Evolutionary conservation across 2,888 invertebrate genomes (phyloP), one percentile per base, ranked within the genome.

Genomic region (Abrostola triplasia): DNA sequence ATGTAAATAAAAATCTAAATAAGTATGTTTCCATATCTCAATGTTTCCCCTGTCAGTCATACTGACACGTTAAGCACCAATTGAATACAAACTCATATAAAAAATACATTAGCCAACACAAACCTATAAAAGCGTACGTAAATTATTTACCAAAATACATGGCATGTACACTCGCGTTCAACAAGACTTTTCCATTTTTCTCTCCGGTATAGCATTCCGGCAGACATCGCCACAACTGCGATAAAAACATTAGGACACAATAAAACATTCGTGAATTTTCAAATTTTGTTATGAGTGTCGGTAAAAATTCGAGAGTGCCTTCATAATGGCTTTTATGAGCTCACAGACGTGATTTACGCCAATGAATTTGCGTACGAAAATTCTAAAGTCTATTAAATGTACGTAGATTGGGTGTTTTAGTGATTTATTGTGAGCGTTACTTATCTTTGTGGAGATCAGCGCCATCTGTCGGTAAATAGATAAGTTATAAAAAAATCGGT

Each of bases 101-200:
- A 59, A 64, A 64, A 24, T 59, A 72, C 73, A 73, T 73, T 58
- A 64, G 44, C 59, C 6, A 11, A 11, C 40, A 57, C 35, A 65
- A 60, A 59, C 48, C 48, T 67, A 58, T 68, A 69, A 61, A 71
- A 63, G 37, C 55, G 54, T 63, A 58, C 36, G 51, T 53, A 66
- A 70, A 72, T 70, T 57, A 70, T 51, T 56, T 70, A 66, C 61
- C 72, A 62, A 41, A 56, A 64, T 40, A 76, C 66, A 55, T 57
- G 62, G 11, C 48, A 56, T 52, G 59, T 62, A 72, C 59, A 57
- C 65, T 38, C 47, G 55, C 56, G 24, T 59, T 73, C 52, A 82
- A 92, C 91, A 91, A 82, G 90, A 86, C 85, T 90, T 89, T 90
- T 89, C 90, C 89, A 92, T 92, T 91, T 80, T 79, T 79, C 78